phyloP scores from a whole-genome alignment of 2,888 invertebrate species.

The Oxystoma pomonae region DNA sequence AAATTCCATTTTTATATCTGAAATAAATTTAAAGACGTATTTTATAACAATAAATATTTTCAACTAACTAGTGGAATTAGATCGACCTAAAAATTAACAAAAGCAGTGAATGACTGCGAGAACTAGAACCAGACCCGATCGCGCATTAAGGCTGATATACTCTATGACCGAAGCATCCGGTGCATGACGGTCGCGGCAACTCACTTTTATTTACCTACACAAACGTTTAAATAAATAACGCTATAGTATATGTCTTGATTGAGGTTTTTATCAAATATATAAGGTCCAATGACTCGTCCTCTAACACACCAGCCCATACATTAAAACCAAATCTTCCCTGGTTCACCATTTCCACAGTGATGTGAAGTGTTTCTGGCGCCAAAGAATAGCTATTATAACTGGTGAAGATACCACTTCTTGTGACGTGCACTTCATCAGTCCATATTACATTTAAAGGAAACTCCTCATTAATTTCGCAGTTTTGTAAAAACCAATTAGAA shows the following conservation, averaged over 20 bases:
- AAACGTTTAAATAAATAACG: too few species aligned
- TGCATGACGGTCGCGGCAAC: too few species aligned
- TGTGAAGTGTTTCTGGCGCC: neutral
- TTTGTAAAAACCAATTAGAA: neutral
- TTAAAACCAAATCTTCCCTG: neutral
- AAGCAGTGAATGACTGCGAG: too few species aligned
- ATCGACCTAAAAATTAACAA: too few species aligned
- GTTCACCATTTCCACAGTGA: neutral
- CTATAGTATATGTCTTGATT: neutral
- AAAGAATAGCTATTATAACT: neutral
- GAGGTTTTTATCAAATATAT: neutral
- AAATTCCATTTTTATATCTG: too few species aligned
- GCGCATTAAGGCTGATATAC: too few species aligned
- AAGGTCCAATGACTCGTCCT: neutral
- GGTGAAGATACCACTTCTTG: neutral
- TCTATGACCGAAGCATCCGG: too few species aligned
- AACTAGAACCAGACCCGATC: too few species aligned
- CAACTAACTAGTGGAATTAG: too few species aligned
- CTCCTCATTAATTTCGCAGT: neutral
- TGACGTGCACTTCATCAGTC: neutral
- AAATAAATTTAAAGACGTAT: too few species aligned
- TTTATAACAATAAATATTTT: too few species aligned
- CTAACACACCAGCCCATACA: neutral
- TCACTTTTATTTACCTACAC: too few species aligned
- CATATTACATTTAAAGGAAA: neutral